A percentile compares a stretch with the other conserved stretches of the same genome.
phyloP scores from a whole-genome alignment of 2,113 vertebrate genomes.

The Amia ocellicauda region DNA sequence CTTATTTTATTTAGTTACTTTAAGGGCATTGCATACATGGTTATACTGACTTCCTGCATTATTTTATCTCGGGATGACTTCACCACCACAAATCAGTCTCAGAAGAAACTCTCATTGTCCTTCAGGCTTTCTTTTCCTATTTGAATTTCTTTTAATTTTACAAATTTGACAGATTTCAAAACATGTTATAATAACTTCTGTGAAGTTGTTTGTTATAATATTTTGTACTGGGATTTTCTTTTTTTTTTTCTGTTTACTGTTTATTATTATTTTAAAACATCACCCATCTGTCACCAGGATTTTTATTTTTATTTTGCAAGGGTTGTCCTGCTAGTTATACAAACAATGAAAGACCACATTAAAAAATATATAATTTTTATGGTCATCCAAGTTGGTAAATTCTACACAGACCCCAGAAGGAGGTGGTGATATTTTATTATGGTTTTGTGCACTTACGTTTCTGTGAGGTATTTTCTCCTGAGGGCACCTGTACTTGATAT shows the following conservation, averaged over 20 bases:
- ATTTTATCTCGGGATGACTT: constrained; percentile 10
- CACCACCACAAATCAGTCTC: neutral
- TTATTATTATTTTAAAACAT: constrained; percentile 59
- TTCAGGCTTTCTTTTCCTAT: constrained; percentile 24
- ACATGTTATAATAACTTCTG: constrained; percentile 88
- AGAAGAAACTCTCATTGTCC: constrained; percentile 26
- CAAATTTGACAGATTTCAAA: constrained; percentile 63
- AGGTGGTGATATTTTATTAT: constrained; percentile 64
- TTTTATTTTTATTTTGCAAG: constrained; percentile 67
- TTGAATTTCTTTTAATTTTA: constrained; percentile 52
- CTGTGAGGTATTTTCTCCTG: constrained; percentile 68
- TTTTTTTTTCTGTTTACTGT: constrained; percentile 19
- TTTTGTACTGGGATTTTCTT: constrained; percentile 79
- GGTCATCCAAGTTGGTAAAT: constrained; percentile 69
- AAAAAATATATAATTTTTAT: constrained; percentile 67
- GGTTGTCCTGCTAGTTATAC: constrained; percentile 72
- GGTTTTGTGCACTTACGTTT: constrained; percentile 70
- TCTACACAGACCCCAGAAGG: constrained; percentile 72
- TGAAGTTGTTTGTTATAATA: constrained; percentile 89
- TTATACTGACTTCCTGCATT: constrained; percentile 18
- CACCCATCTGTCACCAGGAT: constrained; percentile 71
- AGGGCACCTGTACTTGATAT: constrained; percentile 47
- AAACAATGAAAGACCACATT: constrained; percentile 58
- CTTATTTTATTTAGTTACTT: too few species aligned
- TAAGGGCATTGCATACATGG: constrained; percentile 15